phyloP scores from a whole-genome alignment of 2,113 vertebrate species.

The Oostethus manadensis region DNA sequence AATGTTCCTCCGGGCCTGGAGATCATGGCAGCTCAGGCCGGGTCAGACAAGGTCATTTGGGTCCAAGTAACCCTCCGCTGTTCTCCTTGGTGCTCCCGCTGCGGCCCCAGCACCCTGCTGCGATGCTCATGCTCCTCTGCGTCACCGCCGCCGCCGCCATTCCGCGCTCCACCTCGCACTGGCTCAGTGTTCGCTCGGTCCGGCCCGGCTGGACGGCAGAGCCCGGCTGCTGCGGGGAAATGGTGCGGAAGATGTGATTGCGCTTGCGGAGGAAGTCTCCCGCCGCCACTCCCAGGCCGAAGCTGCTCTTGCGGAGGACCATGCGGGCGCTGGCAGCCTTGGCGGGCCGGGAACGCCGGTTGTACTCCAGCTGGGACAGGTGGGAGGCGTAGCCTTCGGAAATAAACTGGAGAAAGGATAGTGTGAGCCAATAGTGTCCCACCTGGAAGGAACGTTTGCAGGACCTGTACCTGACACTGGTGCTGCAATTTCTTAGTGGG shows the following conservation, averaged over 20 bases:
- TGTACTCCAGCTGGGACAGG: conserved; percentile 93
- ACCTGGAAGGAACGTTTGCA: no score
- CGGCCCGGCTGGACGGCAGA: conserved; percentile 57
- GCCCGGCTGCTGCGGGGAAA: conserved; percentile 84
- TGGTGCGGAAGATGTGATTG: conserved; percentile 92
- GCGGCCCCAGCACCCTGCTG: conserved; percentile 93
- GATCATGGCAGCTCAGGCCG: conserved; percentile 33
- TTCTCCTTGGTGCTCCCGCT: conserved; percentile 74
- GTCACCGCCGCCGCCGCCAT: conserved; percentile 53
- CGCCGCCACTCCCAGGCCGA: conserved; percentile 83
- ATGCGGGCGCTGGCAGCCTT: conserved; percentile 87
- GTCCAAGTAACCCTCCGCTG: conserved; percentile 58
- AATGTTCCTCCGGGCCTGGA: not conserved
- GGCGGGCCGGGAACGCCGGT: conserved; percentile 83
- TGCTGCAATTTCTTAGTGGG: conserved; percentile 93
- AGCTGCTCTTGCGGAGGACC: conserved; percentile 94
- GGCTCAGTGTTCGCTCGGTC: conserved; percentile 87
- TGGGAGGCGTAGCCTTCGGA: conserved; percentile 91
- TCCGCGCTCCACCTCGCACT: conserved; percentile 79
- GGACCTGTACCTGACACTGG: conserved; percentile 85
- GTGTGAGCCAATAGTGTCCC: not conserved
- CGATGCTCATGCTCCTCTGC: conserved; percentile 92
- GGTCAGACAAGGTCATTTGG: conserved; percentile 51
- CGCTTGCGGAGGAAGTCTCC: conserved; percentile 92
- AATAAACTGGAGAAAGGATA: conserved; percentile 79